Percentiles rank a stretch among this genome's conserved stretches.
Conservation (phyloP, 2,888 invertebrate species). For the Synanthedon andrenaeformis region DNA sequence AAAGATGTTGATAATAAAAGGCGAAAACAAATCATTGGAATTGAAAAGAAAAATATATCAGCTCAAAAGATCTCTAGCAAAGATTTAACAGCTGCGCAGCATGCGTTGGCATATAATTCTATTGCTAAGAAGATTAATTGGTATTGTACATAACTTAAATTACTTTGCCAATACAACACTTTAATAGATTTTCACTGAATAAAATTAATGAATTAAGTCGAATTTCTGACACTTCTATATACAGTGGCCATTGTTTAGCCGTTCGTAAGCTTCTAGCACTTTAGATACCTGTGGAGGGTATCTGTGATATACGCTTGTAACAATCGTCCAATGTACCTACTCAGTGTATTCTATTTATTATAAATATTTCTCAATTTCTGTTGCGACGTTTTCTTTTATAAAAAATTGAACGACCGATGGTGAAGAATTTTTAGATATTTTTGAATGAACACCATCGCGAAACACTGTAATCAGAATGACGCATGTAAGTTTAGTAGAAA, state of each 20-base stretch:
- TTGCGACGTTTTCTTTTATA: background rate
- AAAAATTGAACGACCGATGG: no score
- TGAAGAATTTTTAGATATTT: no score
- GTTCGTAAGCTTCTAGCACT: slow-evolving; percentile 37
- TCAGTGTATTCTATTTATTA: slow-evolving; percentile 21
- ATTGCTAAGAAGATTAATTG: no score
- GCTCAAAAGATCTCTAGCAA: background rate
- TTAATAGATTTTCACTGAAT: no score
- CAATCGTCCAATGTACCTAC: slow-evolving; percentile 57
- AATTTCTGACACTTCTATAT: background rate
- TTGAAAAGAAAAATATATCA: background rate
- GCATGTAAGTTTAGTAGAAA: no score
- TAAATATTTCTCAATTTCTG: background rate
- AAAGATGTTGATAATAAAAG: background rate
- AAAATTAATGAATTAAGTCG: no score
- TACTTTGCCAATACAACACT: no score
- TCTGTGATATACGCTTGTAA: slow-evolving; percentile 67
- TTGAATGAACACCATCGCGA: no score
- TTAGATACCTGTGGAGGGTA: slow-evolving; percentile 35
- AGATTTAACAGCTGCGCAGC: no score
- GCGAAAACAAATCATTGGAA: background rate
- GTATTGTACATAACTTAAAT: no score
- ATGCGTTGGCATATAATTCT: no score
- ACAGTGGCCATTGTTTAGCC: slow-evolving; percentile 17
- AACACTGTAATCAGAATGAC: no score